phyloP scores from a whole-genome alignment of 2,113 vertebrate genomes.

The Fukomys damarensis region DNA sequence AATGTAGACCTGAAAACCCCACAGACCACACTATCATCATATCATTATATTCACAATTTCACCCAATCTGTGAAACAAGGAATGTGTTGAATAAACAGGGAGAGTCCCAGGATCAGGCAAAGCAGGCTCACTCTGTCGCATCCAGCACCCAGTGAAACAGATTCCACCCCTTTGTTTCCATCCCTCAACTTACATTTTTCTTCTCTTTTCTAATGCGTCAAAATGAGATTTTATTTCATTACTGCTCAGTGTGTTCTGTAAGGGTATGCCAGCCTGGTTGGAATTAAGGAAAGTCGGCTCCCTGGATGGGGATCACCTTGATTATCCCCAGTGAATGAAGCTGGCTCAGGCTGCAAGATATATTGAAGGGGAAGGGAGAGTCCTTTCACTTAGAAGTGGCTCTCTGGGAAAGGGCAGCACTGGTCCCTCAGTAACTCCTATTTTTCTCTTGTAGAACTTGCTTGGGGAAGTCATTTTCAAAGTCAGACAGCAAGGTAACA shows the following conservation, averaged over 20 bases:
- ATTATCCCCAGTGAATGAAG: background rate
- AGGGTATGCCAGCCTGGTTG: background rate
- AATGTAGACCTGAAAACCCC: background rate
- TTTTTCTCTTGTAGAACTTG: conserved; percentile 67
- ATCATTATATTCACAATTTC: background rate
- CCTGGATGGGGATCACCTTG: background rate
- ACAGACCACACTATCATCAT: background rate
- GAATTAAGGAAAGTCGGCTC: background rate
- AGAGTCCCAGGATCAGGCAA: background rate
- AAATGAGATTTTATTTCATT: background rate
- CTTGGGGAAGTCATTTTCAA: conserved; percentile 66
- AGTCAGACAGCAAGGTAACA: conserved; percentile 76
- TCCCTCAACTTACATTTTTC: background rate
- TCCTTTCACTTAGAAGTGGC: background rate
- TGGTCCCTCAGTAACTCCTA: background rate
- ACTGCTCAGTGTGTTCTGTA: background rate
- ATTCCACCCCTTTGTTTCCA: background rate
- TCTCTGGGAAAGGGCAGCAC: background rate
- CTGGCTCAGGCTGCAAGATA: background rate
- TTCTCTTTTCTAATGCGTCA: conserved; percentile 20
- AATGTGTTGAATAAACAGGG: background rate
- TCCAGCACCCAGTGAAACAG: background rate
- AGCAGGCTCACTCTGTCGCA: background rate
- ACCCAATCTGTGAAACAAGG: background rate
- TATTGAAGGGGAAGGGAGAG: background rate